Evolutionary conservation across 2,113 vertebrate species (phyloP), one percentile per base, ranked within the genome.

Genomic region (Anoura caudifer): DNA sequence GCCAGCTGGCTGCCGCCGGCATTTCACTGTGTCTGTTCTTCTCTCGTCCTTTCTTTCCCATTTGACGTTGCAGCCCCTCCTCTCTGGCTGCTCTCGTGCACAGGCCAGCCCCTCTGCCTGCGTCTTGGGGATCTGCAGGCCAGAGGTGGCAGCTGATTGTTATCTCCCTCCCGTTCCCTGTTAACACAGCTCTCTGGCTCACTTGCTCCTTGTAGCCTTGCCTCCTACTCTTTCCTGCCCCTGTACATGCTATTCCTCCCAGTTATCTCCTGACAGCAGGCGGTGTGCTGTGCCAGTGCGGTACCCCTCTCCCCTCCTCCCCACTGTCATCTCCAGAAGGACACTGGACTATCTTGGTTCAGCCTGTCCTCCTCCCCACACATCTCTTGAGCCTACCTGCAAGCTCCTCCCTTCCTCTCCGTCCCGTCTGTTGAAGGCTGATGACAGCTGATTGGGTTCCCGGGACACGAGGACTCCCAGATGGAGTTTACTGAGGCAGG

Each of bases 1-100:
- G 75, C 70, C 77, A 63, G 52, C 36, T 17, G 1, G 28, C 90
- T 61, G 73, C 87, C 17, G 50, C 28, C 50, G n/a, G n/a, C 77
- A 31, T 28, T 56, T 81, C 50, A 3, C 92, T 5, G 1, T 0
- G 45, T 43, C n/a, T 43, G 6, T 41, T 52, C 59, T 10, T 82
- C 54, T 20, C 76, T 36, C 6, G 54, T 13, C 86, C 13, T 20
- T 31, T 50, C 13, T 20, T 31, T 50, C 76, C 50, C 20, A 0
- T 50, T 17, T 10, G n/a, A 36, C 65, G 43, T 56, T 52, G 33
- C 1, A 13, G 59, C 52, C 43, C 5, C 0, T 41, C 41, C 72
- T 72, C 36, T 54, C 67, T 33, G 16, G 3, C 7, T 67, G 43
- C 14, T 5, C 0, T 3, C 0, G 4, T 0, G 0, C 10, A 15